These are phyloP conservation scores for Bergia sp. DNA, from an alignment of 92 coral and sea anemone species.

Conservation along the genomic window DNA sequence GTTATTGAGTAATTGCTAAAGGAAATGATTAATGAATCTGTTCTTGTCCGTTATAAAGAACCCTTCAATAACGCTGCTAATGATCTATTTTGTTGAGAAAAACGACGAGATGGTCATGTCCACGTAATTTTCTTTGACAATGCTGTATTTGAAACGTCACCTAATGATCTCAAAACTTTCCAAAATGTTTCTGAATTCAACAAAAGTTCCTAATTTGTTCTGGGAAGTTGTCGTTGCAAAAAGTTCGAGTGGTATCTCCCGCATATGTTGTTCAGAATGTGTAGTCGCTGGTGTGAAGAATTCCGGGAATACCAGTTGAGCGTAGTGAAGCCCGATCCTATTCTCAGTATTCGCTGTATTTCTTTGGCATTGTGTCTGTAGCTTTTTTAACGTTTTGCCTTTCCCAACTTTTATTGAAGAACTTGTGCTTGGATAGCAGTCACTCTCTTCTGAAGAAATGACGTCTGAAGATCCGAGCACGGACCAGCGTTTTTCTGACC, in stretches of 20 bases:
- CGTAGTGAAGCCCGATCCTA: background rate
- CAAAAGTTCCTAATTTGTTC: background rate
- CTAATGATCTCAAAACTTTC: background rate
- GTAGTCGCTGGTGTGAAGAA: background rate
- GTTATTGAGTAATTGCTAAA: too few species aligned
- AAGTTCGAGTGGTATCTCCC: background rate
- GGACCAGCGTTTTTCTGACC: background rate
- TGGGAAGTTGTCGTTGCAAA: background rate
- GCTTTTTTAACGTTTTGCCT: background rate
- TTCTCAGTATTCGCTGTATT: background rate
- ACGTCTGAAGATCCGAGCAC: background rate
- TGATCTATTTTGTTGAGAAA: too few species aligned
- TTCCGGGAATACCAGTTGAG: background rate
- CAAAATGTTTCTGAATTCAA: background rate
- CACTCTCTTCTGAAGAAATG: background rate
- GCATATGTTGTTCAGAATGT: background rate
- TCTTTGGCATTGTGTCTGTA: background rate
- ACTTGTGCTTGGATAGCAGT: background rate
- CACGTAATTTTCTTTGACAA: too few species aligned
- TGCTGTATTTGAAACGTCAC: too few species aligned
- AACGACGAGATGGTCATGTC: too few species aligned
- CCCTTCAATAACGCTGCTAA: too few species aligned
- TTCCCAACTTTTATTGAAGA: background rate
- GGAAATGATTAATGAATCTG: too few species aligned
- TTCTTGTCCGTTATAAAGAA: too few species aligned